Base-by-base conservation (phyloP, 2,888 invertebrate species). In the Catocala fraxini region DNA sequence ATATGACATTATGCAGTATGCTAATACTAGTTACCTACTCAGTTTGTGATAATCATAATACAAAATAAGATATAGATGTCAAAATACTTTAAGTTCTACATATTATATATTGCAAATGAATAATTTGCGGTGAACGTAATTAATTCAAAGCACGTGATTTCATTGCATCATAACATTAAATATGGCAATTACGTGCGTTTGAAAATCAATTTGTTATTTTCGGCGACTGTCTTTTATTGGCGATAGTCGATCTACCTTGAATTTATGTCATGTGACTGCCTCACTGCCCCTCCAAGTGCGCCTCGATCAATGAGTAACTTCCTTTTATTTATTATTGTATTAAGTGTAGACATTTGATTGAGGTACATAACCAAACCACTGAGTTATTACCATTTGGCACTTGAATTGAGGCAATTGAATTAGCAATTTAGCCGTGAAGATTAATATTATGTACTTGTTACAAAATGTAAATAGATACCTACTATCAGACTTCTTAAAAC, bases 201-300 rank as follows among this genome's bases (percentile, higher is more conserved):
- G 42, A 61, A 63, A 59, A 56, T 65, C 35, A 39, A 57, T 57
- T 54, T 51, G 52, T 54, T 34, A 34, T 60, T 63, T 72, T 71
- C 42, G 62, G 67, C 59, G 57, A 65, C 13, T 63, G 51, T 46
- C n/a, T 54, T 61, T 68, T 57, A 71, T 64, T 67, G 56, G 65
- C 60, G 58, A 70, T 60, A 73, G 66, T 78, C 68, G 70, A 63
- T 79, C 75, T 77, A 65, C 86, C 85, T 88, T 87, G 87, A 89
- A 84, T 73, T 67, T 71, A 64, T 71, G 79, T 88, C 88, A 89
- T 84, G 84, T 88, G 89, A 88, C 79, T 59, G 48, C 39, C 46
- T 53, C 59, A 59, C 57, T 43, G 53, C 52, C 41, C 54, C 42
- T 39, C 51, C 51, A 41, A 57, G 61, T 60, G 33, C 64, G 62